Evolutionary conservation across 1,140 invertebrate species (phyloP), one percentile per base, ranked within the genome.

Genomic region (Zeugodacus cucurbitae): DNA sequence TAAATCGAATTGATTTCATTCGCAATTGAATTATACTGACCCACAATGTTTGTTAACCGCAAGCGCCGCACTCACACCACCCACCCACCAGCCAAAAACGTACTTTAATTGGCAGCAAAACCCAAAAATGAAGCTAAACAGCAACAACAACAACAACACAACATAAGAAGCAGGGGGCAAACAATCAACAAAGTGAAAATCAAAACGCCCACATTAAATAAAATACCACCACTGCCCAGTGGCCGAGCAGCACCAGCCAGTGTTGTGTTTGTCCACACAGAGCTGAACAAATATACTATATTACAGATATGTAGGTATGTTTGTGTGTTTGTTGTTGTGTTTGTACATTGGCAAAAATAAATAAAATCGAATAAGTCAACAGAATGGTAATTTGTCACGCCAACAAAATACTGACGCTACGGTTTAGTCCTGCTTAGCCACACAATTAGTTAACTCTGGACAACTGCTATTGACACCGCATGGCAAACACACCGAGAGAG

Each of bases 371-470:
- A 74, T 74, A 37, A 74, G 20, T 74, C 67, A 74, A 74, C 67
- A n/a, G 67, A 74, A 37, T 32, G 14, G 67, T 74, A 37, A 74
- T 74, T 74, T 74, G 67, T 74, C 67, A 74, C 34, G 67, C 67
- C 67, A 74, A 74, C 34, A 74, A 74, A 74, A 74, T 41, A 22
- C 20, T 74, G 67, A 22, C 34, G 32, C 67, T 41, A n/a, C 22
- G 34, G 14, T 74, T 26, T n/a, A 22, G 32, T 74, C 22, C 32
- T 32, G 34, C 67, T 74, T 74, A 74, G 34, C 67, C 67, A 74
- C 67, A 74, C 67, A 74, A 74, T 74, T 37, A 37, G 34, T 37
- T 32, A 74, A 74, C 32, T 6, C 20, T 6, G 32, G 41, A 32
- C 67, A 74, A 37, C 32, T 74, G 67, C 2, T 22, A 41, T 14